Conservation (phyloP, 2,888 invertebrate species). For the Habroteleia sp. region DNA sequence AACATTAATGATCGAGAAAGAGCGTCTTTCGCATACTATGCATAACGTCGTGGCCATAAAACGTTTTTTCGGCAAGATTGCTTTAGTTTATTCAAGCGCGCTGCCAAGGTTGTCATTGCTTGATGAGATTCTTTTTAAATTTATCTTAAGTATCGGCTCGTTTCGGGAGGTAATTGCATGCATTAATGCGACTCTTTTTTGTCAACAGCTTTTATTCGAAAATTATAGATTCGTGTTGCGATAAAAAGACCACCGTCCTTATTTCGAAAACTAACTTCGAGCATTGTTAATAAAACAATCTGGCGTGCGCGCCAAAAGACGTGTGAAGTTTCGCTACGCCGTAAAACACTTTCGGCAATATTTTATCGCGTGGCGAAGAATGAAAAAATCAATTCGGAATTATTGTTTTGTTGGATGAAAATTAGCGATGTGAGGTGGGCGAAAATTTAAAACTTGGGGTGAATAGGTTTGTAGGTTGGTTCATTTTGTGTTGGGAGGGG, state of each 20-base stretch:
- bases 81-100: constrained; percentile 34
- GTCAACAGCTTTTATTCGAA: constrained; percentile 7
- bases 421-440: too few species aligned
- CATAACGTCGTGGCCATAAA: constrained; percentile 50
- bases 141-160: constrained; percentile 45
- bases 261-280: constrained; percentile 7
- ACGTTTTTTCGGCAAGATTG: constrained; percentile 31
- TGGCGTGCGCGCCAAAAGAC: neutral
- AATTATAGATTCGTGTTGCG: constrained; percentile 21
- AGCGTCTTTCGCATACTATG: constrained; percentile 22
- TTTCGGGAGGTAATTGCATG: constrained; percentile 42
- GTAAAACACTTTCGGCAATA: constrained; percentile 23
- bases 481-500: too few species aligned
- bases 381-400: too few species aligned
- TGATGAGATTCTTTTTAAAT: constrained; percentile 47
- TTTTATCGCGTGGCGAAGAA: constrained; percentile 34
- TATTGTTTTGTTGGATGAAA: too few species aligned
- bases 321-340: constrained; percentile 23
- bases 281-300: constrained; percentile 25
- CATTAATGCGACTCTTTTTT: constrained; percentile 31
- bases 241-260: constrained; percentile 19
- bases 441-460: too few species aligned
- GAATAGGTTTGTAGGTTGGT: too few species aligned
- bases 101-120: constrained; percentile 31
- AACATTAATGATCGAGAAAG: constrained; percentile 45